These are phyloP conservation scores for Cheumatopsyche charites DNA, from an alignment of 1,140 invertebrate species.

Conservation along the genomic window DNA sequence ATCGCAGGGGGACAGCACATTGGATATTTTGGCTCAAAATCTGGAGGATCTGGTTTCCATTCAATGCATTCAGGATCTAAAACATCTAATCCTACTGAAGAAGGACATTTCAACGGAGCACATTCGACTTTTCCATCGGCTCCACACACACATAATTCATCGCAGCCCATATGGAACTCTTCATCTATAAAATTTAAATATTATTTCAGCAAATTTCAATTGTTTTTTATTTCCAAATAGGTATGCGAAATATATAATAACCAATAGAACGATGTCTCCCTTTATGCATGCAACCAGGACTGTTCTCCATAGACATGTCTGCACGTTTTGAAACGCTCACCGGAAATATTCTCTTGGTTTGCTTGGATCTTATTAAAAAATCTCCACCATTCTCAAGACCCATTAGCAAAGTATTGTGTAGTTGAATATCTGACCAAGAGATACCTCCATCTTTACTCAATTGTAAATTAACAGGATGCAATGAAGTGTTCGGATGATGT, in stretches of 20 bases:
- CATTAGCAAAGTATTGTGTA: constrained; percentile 55
- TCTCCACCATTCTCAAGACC: constrained; percentile 57
- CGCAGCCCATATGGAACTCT: constrained; percentile 79
- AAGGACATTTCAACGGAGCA: constrained; percentile 79
- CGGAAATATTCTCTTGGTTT: constrained; percentile 59
- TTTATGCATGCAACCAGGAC: constrained; percentile 54
- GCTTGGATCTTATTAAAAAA: constrained; percentile 59
- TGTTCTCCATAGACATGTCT: constrained; percentile 46
- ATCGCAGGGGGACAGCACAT: constrained; percentile 83
- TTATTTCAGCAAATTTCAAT: constrained; percentile 5
- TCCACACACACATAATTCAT: constrained; percentile 72
- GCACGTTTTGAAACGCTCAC: constrained; percentile 52
- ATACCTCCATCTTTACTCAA: constrained; percentile 57
- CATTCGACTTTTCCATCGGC: constrained; percentile 70
- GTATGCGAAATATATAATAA: constrained; percentile 47
- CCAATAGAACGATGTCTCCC: constrained; percentile 57
- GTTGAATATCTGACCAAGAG: constrained; percentile 54
- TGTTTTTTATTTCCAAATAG: neutral
- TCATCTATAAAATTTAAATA: constrained; percentile 56
- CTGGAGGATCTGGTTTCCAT: constrained; percentile 79
- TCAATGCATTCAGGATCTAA: constrained; percentile 81
- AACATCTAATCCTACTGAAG: constrained; percentile 80
- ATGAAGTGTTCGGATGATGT: constrained; percentile 53
- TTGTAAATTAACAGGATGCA: constrained; percentile 56
- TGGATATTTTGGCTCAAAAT: constrained; percentile 74